Conservation (phyloP, 2,797 vertebrate species). For the Mus minutoides region DNA sequence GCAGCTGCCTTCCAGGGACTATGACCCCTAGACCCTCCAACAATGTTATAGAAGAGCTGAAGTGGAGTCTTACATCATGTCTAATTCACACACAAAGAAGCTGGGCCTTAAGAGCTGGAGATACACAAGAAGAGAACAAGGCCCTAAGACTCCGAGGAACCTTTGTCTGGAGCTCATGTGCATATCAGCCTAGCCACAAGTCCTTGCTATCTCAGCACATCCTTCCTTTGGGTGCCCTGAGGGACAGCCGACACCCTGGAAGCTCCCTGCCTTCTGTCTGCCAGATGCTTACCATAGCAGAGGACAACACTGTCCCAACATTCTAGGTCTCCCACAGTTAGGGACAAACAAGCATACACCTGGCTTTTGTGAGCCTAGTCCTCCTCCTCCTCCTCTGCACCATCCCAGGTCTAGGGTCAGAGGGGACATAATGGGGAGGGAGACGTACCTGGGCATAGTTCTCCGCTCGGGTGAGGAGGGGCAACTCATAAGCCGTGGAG, state of each 20-base stretch:
- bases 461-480: conserved; percentile 96
- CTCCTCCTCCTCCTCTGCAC: neutral
- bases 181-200: neutral
- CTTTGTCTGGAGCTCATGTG: neutral
- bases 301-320: neutral
- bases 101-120: neutral
- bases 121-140: neutral
- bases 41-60: neutral
- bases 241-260: neutral
- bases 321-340: neutral
- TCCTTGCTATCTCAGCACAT: neutral
- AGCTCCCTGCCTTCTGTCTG: neutral
- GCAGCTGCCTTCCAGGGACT: neutral
- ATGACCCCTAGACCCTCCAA: neutral
- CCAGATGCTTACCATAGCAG: neutral
- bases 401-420: neutral
- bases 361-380: accelerated
- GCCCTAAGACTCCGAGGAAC: neutral
- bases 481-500: conserved; percentile 96
- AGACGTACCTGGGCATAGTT: conserved; percentile 97
- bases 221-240: neutral
- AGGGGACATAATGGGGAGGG: neutral
- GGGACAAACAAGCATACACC: neutral
- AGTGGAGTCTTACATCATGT: accelerated
- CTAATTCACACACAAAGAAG: neutral